Conservation (phyloP, 2,797 vertebrate genomes). For the Sphaeramia orbicularis region DNA sequence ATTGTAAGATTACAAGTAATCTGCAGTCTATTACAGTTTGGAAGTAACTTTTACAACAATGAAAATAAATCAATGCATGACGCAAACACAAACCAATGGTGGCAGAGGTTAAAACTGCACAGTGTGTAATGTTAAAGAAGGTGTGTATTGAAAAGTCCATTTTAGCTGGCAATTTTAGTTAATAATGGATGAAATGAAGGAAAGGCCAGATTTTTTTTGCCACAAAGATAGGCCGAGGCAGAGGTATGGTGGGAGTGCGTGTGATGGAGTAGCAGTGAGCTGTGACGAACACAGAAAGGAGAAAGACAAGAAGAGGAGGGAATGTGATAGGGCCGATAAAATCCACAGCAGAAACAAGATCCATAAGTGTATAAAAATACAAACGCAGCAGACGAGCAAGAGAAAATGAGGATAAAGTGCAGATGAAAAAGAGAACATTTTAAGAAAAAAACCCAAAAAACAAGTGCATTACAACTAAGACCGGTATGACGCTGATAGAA, state of each 20-base stretch:
- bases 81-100: constrained; percentile 34
- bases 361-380: constrained; percentile 22
- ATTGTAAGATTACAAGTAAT: no score
- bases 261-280: constrained; percentile 65
- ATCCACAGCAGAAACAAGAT: constrained; percentile 41
- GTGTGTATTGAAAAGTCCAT: background rate
- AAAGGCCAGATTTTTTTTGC: constrained; percentile 15
- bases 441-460: constrained; percentile 3
- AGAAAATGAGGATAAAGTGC: background rate
- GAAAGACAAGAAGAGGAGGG: constrained; percentile 46
- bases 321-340: constrained; percentile 65
- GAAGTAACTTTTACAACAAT: background rate
- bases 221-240: constrained; percentile 13
- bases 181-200: constrained; percentile 9
- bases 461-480: background rate
- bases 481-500: background rate
- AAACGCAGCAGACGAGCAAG: background rate
- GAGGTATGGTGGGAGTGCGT: constrained; percentile 58
- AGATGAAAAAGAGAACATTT: constrained; percentile 17
- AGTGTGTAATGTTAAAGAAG: background rate
- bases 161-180: background rate
- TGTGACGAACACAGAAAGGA: constrained; percentile 61
- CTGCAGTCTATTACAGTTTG: no score
- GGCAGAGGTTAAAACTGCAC: constrained; percentile 9
- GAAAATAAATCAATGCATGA: constrained; percentile 29